A percentile compares a stretch with the other conserved stretches of the same genome.
Conservation (phyloP, 2,113 vertebrate genomes). For the Hippocampus comes region DNA sequence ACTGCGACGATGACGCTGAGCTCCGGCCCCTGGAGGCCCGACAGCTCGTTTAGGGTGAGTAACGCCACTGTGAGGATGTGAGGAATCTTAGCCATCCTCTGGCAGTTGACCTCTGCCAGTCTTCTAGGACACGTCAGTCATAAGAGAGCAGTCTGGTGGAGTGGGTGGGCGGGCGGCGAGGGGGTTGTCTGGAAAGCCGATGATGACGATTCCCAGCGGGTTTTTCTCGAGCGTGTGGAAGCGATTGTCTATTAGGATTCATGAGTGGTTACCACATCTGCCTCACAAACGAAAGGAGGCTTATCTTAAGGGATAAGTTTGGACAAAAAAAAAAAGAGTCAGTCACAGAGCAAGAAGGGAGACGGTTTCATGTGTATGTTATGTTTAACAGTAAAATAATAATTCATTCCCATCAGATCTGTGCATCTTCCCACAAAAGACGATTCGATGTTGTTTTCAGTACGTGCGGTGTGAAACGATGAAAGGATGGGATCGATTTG, state of each 20-base stretch:
- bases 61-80: neutral
- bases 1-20: neutral
- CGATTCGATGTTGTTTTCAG: no score
- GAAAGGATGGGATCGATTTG: neutral
- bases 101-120: constrained; percentile 1
- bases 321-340: no score
- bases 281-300: neutral
- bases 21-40: neutral
- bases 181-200: neutral
- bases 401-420: no score
- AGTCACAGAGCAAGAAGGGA: no score
- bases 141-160: neutral
- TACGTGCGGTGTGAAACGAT: neutral
- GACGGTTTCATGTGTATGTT: no score
- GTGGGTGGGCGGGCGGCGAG: neutral
- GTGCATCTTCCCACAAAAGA: no score
- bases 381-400: no score
- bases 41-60: neutral
- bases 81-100: neutral
- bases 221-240: neutral
- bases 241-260: neutral
- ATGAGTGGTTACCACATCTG: neutral
- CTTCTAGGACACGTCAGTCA: neutral
- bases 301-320: no score
- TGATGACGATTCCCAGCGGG: neutral